Evolutionary conservation across 2,113 vertebrate species (phyloP).

Genomic region (Tragelaphus scriptus): DNA sequence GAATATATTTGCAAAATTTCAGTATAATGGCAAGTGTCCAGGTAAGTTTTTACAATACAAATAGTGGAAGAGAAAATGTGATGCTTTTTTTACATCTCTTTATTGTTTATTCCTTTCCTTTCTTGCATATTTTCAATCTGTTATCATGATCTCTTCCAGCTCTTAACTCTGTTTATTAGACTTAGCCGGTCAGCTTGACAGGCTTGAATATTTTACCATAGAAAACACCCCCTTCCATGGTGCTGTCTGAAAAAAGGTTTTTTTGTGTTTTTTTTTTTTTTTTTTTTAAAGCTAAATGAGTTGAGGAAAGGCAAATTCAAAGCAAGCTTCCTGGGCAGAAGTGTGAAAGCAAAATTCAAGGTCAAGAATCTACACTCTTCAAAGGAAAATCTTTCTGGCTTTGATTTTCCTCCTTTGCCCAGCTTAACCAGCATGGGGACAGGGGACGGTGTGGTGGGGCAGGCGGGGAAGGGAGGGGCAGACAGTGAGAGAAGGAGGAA

Average conservation of each 20-base stretch:
- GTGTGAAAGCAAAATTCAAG: constrained; percentile 3
- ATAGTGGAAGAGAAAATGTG: not conserved
- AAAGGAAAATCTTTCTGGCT: not conserved
- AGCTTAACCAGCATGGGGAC: not conserved
- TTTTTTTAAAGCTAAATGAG: not conserved
- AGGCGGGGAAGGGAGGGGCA: not conserved
- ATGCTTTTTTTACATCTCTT: not conserved
- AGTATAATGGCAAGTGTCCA: not conserved
- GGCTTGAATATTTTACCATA: not conserved
- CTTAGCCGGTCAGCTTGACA: not conserved
- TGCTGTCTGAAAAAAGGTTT: not conserved
- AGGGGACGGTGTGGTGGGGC: not conserved
- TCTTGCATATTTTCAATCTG: not conserved
- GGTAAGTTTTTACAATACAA: not conserved
- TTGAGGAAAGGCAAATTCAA: not conserved
- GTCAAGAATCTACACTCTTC: not conserved
- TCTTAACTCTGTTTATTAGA: not conserved
- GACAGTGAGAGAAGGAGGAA: accelerated
- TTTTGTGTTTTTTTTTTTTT: accelerated
- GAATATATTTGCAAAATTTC: not conserved
- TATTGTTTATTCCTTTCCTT: not conserved
- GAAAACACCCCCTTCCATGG: not conserved
- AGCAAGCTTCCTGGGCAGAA: not conserved
- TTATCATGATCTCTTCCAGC: not conserved
- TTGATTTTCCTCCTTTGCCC: not conserved